These are phyloP conservation scores for Drosophila parthenogenetica DNA, from an alignment of 2,888 invertebrate genomes.

Conservation along the genomic window DNA sequence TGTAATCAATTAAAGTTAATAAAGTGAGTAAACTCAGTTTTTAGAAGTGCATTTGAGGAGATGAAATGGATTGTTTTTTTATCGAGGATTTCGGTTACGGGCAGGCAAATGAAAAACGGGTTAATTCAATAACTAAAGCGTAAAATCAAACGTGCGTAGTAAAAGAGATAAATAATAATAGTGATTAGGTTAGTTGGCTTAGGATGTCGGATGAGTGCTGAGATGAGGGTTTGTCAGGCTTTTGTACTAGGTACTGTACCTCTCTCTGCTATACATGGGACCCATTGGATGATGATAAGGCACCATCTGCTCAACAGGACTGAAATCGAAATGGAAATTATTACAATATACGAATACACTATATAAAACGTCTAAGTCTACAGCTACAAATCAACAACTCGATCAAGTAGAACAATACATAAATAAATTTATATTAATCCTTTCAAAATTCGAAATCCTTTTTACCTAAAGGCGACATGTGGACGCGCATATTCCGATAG, in stretches of 20 bases:
- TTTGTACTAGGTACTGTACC: constrained; percentile 83
- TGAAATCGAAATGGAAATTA: constrained; percentile 83
- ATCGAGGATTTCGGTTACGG: constrained; percentile 43
- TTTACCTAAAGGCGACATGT: constrained; percentile 92
- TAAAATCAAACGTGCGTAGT: constrained; percentile 21
- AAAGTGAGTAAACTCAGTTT: constrained; percentile 27
- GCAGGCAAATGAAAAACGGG: constrained; percentile 55
- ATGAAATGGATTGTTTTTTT: constrained; percentile 19
- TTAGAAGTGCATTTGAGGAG: constrained; percentile 12
- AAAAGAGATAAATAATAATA: constrained; percentile 21
- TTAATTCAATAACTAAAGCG: constrained; percentile 34
- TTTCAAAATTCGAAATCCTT: constrained; percentile 25
- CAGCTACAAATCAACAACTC: constrained; percentile 40
- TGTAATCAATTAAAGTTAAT: constrained; percentile 86
- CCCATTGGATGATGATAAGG: constrained; percentile 86
- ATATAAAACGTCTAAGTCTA: constrained; percentile 15
- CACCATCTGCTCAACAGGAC: constrained; percentile 86
- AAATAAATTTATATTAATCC: too few species aligned
- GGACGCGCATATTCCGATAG: constrained; percentile 96
- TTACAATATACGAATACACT: constrained; percentile 70
- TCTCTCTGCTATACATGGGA: constrained; percentile 86
- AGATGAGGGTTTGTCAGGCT: constrained; percentile 63
- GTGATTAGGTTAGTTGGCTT: constrained; percentile 40
- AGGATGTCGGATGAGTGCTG: constrained; percentile 40
- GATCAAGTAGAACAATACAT: constrained; percentile 1